Percentiles rank a stretch among this genome's conserved stretches.
phyloP scores from a whole-genome alignment of 2,113 vertebrate species.

The Thermophis baileyi region DNA sequence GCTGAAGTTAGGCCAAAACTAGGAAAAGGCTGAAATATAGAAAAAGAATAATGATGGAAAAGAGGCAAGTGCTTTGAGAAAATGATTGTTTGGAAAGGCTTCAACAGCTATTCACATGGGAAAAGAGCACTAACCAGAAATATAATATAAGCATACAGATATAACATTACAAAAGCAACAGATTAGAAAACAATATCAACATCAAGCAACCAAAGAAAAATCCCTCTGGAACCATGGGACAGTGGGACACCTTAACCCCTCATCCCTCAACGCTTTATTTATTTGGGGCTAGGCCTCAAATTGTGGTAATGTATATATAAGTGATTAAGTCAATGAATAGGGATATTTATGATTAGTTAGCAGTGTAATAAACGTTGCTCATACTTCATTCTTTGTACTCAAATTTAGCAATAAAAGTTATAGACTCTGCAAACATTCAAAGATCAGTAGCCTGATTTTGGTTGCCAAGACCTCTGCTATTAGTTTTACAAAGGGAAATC shows the following conservation, averaged over 20 bases:
- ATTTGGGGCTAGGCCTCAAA: not conserved
- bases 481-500: not conserved
- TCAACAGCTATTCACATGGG: not conserved
- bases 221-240: not conserved
- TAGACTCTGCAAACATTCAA: not conserved
- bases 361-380: not conserved
- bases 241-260: not conserved
- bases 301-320: not conserved
- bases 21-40: not conserved
- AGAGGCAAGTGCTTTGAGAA: not conserved
- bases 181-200: not conserved
- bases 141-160: not conserved
- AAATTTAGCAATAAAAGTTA: not conserved
- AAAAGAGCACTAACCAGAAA: not conserved
- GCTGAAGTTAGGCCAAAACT: not conserved
- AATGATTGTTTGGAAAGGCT: not conserved
- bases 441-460: not conserved
- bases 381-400: not conserved
- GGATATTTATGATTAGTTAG: not conserved
- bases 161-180: not conserved
- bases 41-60: not conserved
- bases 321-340: not conserved
- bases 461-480: not conserved
- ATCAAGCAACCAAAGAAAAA: not conserved
- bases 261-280: not conserved